phyloP scores from a whole-genome alignment of 2,797 vertebrate species.

The Melanotaenia boesemani region DNA sequence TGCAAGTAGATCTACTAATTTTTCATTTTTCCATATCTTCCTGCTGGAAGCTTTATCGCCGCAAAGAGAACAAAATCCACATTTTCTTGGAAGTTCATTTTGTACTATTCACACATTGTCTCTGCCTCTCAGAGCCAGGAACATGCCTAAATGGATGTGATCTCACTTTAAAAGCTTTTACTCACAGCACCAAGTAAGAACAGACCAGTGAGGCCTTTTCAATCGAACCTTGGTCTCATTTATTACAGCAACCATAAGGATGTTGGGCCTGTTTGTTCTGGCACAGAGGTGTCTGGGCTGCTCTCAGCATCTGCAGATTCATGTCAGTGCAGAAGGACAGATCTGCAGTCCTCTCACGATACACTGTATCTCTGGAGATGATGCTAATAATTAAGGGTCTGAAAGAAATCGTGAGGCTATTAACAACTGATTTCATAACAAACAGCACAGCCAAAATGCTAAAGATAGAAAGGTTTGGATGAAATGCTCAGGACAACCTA shows the following conservation, averaged over 20 bases:
- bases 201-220: neutral
- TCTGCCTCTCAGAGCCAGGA: neutral
- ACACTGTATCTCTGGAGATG: too few relatives aligned
- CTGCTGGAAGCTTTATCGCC: slow-evolving; percentile 38
- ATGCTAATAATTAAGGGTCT: too few relatives aligned
- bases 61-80: slow-evolving; percentile 43
- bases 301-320: too few relatives aligned
- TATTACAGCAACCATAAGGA: neutral
- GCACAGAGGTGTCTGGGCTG: too few relatives aligned
- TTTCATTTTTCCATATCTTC: slow-evolving; percentile 69
- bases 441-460: too few relatives aligned
- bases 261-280: too few relatives aligned
- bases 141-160: neutral
- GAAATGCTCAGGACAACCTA: too few relatives aligned
- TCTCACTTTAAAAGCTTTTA: neutral
- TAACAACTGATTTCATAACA: too few relatives aligned
- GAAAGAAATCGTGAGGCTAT: too few relatives aligned
- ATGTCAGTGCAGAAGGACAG: neutral
- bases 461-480: too few relatives aligned
- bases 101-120: slow-evolving; percentile 12
- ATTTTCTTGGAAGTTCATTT: slow-evolving; percentile 22
- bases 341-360: too few relatives aligned
- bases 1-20: slow-evolving; percentile 62
- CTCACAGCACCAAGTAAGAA: neutral
- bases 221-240: too few relatives aligned